Percentiles rank a stretch among this genome's conserved stretches.
phyloP scores from a whole-genome alignment of 1,140 invertebrate genomes.

The Pseudomyrmex flavicornis region DNA sequence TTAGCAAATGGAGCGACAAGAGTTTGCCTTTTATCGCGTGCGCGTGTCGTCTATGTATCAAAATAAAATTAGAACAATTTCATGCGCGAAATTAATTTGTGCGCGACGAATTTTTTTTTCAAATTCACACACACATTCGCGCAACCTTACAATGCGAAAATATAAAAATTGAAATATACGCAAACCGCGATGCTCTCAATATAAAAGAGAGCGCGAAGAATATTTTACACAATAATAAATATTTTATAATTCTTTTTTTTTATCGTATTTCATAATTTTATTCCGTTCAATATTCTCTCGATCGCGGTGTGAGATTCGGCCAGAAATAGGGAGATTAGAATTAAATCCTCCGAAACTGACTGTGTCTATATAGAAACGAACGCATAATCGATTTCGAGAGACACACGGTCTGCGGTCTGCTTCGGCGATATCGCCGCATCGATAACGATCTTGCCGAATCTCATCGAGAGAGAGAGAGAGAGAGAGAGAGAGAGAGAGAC shows the following conservation, averaged over 20 bases:
- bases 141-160: neutral
- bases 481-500: too few relatives aligned
- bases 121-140: too few relatives aligned
- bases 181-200: too few relatives aligned
- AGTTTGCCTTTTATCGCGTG: neutral
- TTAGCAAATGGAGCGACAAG: constrained; percentile 30
- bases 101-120: too few relatives aligned
- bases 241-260: too few relatives aligned
- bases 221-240: too few relatives aligned
- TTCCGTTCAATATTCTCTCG: too few relatives aligned
- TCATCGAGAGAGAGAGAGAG: neutral
- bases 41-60: neutral
- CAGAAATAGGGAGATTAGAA: too few relatives aligned
- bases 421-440: constrained; percentile 8
- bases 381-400: constrained; percentile 9
- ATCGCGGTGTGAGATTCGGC: too few relatives aligned
- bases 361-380: neutral
- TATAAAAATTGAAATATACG: neutral
- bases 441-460: constrained; percentile 33
- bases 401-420: neutral
- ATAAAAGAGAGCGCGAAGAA: too few relatives aligned
- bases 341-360: neutral
- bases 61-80: constrained; percentile 36
- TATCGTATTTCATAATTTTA: too few relatives aligned
- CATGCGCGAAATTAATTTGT: neutral